These are phyloP conservation scores for Latrodectus elegans DNA, from an alignment of 2,888 invertebrate species.

Conservation along the genomic window DNA sequence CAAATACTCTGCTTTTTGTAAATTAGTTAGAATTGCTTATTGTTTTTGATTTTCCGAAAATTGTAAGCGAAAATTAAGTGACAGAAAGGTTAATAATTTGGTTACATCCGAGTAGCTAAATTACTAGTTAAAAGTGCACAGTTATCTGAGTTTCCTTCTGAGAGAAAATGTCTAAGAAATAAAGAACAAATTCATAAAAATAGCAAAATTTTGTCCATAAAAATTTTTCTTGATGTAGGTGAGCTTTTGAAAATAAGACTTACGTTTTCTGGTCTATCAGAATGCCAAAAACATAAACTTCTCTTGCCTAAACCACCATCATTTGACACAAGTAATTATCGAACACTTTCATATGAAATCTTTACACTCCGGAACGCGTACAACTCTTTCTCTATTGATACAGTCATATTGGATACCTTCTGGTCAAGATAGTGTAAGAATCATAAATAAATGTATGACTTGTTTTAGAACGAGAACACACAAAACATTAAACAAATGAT, in stretches of 20 bases:
- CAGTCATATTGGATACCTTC: no score
- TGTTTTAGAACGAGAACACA: no score
- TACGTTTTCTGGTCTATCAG: background rate
- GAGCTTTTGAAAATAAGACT: constrained; percentile 15
- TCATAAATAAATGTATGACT: no score
- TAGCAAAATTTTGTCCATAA: background rate
- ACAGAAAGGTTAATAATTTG: background rate
- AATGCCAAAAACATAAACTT: constrained; percentile 1
- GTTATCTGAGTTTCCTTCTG: background rate
- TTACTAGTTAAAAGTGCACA: background rate
- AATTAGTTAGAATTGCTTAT: background rate
- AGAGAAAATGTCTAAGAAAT: constrained; percentile 2
- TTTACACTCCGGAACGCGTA: background rate
- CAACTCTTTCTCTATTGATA: no score
- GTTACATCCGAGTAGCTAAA: background rate
- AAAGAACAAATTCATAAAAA: background rate
- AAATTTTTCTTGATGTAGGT: constrained; percentile 2
- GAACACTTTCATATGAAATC: constrained; percentile 65
- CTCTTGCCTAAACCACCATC: background rate
- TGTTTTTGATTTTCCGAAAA: background rate
- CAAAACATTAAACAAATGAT: no score
- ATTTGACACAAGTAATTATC: background rate
- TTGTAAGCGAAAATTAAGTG: background rate
- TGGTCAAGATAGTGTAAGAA: no score
- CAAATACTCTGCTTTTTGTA: background rate